Conservation (phyloP, 2,113 vertebrate genomes). For the Sminthopsis crassicaudata region DNA sequence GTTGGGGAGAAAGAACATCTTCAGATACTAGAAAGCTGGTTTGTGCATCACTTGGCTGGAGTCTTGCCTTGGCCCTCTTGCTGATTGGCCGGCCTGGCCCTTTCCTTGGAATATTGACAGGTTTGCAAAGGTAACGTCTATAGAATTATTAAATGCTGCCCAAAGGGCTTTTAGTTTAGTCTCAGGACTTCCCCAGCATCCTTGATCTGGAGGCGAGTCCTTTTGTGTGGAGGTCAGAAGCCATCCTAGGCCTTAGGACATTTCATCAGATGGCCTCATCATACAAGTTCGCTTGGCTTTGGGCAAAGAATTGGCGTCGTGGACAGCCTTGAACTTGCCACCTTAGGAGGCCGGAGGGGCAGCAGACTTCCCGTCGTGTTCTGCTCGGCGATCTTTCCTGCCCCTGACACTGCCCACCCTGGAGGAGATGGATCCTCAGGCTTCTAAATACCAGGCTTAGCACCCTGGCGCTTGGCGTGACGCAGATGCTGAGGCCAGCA, state of each 20-base stretch:
- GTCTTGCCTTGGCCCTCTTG: not conserved
- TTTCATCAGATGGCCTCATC: not conserved
- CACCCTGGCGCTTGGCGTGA: not conserved
- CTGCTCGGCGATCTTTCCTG: not conserved
- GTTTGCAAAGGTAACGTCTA: not conserved
- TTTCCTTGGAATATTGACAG: not conserved
- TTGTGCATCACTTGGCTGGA: not conserved
- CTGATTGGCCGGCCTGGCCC: not conserved
- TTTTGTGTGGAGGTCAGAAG: not conserved
- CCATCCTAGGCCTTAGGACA: not conserved
- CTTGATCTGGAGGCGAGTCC: not conserved
- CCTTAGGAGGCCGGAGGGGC: not conserved
- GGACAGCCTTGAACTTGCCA: not conserved
- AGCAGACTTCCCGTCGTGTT: not conserved
- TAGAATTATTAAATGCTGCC: not conserved
- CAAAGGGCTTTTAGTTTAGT: not conserved
- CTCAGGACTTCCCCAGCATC: too few relatives aligned
- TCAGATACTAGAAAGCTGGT: not conserved
- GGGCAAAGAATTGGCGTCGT: not conserved
- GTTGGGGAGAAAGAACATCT: not conserved
- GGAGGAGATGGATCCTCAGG: not conserved
- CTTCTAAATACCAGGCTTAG: not conserved
- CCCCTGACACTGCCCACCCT: not conserved
- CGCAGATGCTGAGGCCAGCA: not conserved
- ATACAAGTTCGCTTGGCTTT: not conserved